Percentiles rank a stretch among this genome's conserved stretches.
These are phyloP conservation scores for Sciurus carolinensis DNA, from an alignment of 2,797 vertebrate genomes.

Conservation along the genomic window DNA sequence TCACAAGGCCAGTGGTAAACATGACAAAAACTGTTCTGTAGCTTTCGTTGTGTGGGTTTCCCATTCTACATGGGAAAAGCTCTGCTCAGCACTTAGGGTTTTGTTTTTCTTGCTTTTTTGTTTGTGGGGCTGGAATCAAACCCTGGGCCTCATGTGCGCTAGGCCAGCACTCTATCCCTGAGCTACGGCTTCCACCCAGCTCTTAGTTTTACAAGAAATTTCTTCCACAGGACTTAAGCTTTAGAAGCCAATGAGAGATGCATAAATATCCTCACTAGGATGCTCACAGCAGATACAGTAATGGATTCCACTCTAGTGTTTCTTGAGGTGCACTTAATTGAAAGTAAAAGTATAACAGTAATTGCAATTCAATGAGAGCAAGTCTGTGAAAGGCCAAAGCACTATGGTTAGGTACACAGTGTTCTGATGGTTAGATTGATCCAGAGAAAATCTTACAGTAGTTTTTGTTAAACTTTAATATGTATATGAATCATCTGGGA, in stretches of 20 bases:
- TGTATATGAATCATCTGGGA: neutral
- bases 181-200: too few species aligned
- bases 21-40: neutral
- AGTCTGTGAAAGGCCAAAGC: neutral
- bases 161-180: too few species aligned
- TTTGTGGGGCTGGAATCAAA: too few species aligned
- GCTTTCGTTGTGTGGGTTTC: neutral
- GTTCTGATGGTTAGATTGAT: neutral
- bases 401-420: neutral
- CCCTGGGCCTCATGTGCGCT: too few species aligned
- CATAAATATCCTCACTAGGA: neutral
- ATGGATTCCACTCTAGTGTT: neutral
- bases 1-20: neutral
- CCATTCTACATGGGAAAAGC: neutral
- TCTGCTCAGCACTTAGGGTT: neutral
- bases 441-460: neutral
- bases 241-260: neutral
- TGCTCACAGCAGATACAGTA: neutral
- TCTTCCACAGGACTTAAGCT: neutral
- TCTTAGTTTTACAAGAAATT: slow-evolving; percentile 49
- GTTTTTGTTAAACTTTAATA: neutral
- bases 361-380: neutral
- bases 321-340: neutral
- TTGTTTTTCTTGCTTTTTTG: too few species aligned
- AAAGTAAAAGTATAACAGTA: neutral